Evolutionary conservation across 2,797 vertebrate genomes (phyloP).

Genomic region (Sebastes jordani): DNA sequence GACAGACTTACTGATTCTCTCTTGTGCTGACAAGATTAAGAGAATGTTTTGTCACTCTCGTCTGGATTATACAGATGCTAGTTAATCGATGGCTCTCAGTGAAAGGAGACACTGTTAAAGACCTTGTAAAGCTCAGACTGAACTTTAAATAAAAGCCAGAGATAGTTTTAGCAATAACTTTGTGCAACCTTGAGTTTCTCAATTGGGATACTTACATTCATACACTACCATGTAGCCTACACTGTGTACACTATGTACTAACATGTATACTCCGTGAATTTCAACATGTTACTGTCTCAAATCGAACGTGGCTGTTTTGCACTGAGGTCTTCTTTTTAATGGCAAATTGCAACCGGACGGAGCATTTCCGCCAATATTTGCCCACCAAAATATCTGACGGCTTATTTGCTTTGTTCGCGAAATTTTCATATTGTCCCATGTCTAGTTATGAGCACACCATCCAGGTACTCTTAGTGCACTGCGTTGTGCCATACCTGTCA

Average conservation of each 20-base stretch:
- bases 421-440: no score
- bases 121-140: slow-evolving; percentile 21
- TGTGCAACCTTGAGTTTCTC: neutral
- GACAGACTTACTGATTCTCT: slow-evolving; percentile 41
- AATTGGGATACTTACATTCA: neutral
- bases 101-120: slow-evolving; percentile 43
- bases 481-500: neutral
- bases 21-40: slow-evolving; percentile 50
- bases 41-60: slow-evolving; percentile 62
- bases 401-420: neutral
- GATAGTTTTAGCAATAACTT: neutral
- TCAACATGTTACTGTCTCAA: neutral
- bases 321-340: neutral
- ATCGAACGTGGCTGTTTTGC: neutral
- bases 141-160: slow-evolving; percentile 35
- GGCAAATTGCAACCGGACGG: neutral
- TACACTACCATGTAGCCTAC: neutral
- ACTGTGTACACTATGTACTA: neutral
- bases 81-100: slow-evolving; percentile 59
- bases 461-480: neutral
- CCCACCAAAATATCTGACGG: neutral
- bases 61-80: slow-evolving; percentile 69
- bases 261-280: neutral
- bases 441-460: neutral
- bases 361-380: neutral